Conservation (phyloP, 2,888 invertebrate species). For the Papilio gigon region DNA sequence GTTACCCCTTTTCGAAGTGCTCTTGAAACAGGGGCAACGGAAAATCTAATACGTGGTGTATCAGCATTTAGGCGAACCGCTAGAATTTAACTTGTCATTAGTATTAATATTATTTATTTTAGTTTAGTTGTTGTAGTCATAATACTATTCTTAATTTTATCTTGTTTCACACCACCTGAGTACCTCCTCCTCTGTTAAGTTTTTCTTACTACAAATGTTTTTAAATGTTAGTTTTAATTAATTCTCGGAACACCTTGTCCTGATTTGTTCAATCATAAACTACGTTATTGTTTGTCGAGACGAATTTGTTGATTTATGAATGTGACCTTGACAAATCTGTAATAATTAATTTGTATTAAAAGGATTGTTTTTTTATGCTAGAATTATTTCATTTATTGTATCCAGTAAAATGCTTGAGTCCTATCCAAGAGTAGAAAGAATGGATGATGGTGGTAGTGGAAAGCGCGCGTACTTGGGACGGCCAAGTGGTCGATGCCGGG, state of each 20-base stretch:
- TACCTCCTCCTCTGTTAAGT: constrained; percentile 73
- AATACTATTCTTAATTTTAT: constrained; percentile 71
- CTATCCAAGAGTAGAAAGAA: no score
- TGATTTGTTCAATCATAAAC: neutral
- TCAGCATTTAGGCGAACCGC: constrained; percentile 77
- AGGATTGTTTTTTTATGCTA: constrained; percentile 22
- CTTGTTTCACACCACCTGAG: constrained; percentile 78
- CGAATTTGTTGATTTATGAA: constrained; percentile 37
- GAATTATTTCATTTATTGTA: constrained; percentile 1
- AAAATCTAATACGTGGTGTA: constrained; percentile 72
- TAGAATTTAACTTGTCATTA: constrained; percentile 82
- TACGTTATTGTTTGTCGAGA: constrained; percentile 21
- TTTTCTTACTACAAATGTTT: constrained; percentile 53
- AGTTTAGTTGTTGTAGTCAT: constrained; percentile 73
- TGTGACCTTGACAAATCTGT: constrained; percentile 41
- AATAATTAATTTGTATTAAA: constrained; percentile 40
- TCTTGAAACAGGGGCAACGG: constrained; percentile 78
- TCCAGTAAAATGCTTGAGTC: neutral
- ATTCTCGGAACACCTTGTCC: neutral
- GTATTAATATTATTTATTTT: constrained; percentile 81
- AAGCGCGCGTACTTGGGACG: no score
- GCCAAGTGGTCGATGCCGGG: no score
- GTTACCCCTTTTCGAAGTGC: constrained; percentile 77
- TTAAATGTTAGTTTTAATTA: constrained; percentile 50
- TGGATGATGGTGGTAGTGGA: no score